Conservation (phyloP, 37 sponge, comb jelly and placozoan species). For the Bolinopsis microptera region DNA sequence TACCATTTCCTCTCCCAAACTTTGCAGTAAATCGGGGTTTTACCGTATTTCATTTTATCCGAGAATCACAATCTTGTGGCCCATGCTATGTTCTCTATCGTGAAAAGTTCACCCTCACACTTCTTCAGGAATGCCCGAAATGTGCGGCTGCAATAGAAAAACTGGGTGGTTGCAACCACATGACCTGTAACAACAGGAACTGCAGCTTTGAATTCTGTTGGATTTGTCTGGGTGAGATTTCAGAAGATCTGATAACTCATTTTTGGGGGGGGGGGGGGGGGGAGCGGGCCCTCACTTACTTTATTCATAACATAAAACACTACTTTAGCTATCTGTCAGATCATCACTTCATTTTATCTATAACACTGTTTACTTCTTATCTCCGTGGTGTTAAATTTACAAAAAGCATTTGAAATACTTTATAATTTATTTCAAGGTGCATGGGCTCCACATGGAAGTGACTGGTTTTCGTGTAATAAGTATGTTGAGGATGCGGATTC, state of each 20-base stretch:
- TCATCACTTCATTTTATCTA: too few species aligned
- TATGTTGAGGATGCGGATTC: slow-evolving; percentile 5
- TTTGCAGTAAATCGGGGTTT: too few species aligned
- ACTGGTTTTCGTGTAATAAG: slow-evolving; percentile 2
- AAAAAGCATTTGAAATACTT: too few species aligned
- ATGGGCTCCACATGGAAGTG: slow-evolving; percentile 40
- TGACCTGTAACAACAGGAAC: slow-evolving; percentile 23
- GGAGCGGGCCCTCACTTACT: neutral
- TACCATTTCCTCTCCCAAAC: too few species aligned
- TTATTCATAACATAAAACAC: neutral
- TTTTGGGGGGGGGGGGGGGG: neutral
- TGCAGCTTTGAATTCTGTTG: slow-evolving; percentile 40
- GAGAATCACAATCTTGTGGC: too few species aligned
- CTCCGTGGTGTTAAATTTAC: too few species aligned
- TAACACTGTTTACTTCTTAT: too few species aligned
- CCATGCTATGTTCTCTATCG: too few species aligned
- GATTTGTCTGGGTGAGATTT: slow-evolving; percentile 24
- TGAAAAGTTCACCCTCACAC: too few species aligned
- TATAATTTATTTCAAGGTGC: neutral
- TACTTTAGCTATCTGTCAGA: too few species aligned
- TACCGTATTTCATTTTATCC: too few species aligned
- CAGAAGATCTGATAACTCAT: too few species aligned
- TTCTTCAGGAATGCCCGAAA: slow-evolving; percentile 60
- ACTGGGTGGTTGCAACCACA: slow-evolving; percentile 42
- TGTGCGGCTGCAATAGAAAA: slow-evolving; percentile 8